These are phyloP conservation scores for Bimastos eiseni DNA, from an alignment of 2,888 invertebrate species.

Conservation along the genomic window DNA sequence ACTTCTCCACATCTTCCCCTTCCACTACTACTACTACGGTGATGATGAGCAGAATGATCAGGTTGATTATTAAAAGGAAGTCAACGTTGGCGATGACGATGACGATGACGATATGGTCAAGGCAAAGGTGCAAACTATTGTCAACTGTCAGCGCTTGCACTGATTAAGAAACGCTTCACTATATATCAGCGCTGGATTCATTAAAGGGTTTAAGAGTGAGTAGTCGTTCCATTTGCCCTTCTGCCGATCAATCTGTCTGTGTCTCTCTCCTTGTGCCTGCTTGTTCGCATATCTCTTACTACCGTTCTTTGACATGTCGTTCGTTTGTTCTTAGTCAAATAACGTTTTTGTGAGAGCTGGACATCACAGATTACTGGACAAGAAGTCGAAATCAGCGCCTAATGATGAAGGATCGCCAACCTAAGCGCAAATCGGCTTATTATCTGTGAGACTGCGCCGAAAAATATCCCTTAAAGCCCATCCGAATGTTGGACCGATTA, in stretches of 20 bases:
- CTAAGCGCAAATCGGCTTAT: background rate
- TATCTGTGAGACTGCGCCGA: background rate
- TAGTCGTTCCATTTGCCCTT: background rate
- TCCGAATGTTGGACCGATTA: conserved; percentile 2
- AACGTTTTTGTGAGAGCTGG: background rate
- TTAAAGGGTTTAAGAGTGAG: no score
- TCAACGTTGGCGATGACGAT: background rate
- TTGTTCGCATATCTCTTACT: background rate
- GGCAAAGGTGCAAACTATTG: no score
- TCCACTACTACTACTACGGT: no score
- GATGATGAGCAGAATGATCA: background rate
- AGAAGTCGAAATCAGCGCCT: background rate
- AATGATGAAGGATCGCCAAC: background rate
- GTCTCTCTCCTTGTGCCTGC: background rate
- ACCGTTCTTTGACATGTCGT: background rate
- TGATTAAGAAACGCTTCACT: no score
- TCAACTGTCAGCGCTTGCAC: no score
- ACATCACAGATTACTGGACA: background rate
- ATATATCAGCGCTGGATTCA: no score
- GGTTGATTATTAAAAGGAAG: background rate
- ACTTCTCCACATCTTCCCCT: no score
- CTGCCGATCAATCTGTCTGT: background rate
- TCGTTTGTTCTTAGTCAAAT: background rate
- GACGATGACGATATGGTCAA: no score
- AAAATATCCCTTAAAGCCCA: background rate